phyloP scores from a whole-genome alignment of 2,888 invertebrate genomes.

The Girardia tigrina region DNA sequence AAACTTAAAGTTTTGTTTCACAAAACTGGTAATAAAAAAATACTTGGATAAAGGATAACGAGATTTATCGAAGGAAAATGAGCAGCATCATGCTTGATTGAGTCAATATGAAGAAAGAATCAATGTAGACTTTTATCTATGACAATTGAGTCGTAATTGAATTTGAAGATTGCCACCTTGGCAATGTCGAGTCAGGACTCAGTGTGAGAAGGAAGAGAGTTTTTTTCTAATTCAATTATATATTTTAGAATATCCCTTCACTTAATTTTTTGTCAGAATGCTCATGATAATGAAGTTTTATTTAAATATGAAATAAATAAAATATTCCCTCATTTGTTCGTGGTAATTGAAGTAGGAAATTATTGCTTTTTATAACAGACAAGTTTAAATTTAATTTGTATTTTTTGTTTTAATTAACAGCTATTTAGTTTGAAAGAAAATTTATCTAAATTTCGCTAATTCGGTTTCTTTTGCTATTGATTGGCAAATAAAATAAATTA shows the following conservation, averaged over 20 bases:
- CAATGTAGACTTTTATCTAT: conserved; percentile 19
- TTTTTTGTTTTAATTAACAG: background rate
- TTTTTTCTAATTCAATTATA: conserved; percentile 15
- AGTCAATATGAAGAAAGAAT: conserved; percentile 5
- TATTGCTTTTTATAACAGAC: conserved; percentile 4
- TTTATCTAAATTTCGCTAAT: no score
- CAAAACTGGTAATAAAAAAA: conserved; percentile 2
- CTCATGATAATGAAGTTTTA: conserved; percentile 1
- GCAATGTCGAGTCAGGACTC: conserved; percentile 1
- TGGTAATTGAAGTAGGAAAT: conserved; percentile 7
- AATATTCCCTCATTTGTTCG: background rate
- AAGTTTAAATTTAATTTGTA: background rate
- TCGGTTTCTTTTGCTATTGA: no score
- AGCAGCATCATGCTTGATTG: conserved; percentile 18
- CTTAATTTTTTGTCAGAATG: conserved; percentile 2
- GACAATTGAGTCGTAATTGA: conserved; percentile 23
- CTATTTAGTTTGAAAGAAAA: no score
- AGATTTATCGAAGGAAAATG: conserved; percentile 1
- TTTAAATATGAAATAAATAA: conserved; percentile 23
- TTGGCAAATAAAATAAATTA: no score
- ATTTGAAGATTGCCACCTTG: conserved; percentile 20
- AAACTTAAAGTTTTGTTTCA: background rate
- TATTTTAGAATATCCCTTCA: conserved; percentile 18
- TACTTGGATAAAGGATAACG: conserved; percentile 19
- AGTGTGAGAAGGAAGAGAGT: conserved; percentile 15